Percentiles rank a stretch among this genome's conserved stretches.
Evolutionary conservation across 2,113 vertebrate species (phyloP).

Genomic region (Chamaea fasciata): DNA sequence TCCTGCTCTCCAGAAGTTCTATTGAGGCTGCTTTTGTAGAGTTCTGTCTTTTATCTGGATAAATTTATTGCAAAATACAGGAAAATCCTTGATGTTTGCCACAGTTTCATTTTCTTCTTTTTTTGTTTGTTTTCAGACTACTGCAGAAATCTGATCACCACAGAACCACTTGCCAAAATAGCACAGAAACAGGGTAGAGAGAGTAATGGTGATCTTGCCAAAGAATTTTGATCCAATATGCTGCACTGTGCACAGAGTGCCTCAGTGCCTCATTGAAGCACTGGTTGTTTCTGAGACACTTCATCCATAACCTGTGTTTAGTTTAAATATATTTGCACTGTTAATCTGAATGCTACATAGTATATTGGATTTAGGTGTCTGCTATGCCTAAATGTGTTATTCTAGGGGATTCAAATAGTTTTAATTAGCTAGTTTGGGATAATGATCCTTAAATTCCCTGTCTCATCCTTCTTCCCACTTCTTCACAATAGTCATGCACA

Average conservation of each 20-base stretch:
- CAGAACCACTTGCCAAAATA: slow-evolving; percentile 17
- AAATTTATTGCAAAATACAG: neutral
- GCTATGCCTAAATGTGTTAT: neutral
- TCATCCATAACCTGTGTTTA: neutral
- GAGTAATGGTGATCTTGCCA: slow-evolving; percentile 21
- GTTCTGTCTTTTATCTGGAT: neutral
- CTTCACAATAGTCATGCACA: neutral
- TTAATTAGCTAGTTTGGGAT: neutral
- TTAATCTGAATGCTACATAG: neutral
- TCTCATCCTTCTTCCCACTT: neutral
- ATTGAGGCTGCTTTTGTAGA: neutral
- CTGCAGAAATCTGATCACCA: slow-evolving; percentile 31
- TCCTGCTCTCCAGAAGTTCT: neutral
- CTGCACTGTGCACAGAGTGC: neutral
- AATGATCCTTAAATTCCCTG: neutral
- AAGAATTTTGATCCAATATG: slow-evolving; percentile 12
- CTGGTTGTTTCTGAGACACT: neutral
- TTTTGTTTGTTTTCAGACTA: slow-evolving; percentile 33
- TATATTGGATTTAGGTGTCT: neutral
- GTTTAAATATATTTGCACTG: neutral
- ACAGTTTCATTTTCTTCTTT: slow-evolving; percentile 31
- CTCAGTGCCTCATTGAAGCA: neutral
- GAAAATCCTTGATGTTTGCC: slow-evolving; percentile 12
- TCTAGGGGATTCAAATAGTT: neutral
- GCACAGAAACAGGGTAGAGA: neutral